Conservation (phyloP, 2,888 invertebrate species). For the Hirtodrosophila alboralis region DNA sequence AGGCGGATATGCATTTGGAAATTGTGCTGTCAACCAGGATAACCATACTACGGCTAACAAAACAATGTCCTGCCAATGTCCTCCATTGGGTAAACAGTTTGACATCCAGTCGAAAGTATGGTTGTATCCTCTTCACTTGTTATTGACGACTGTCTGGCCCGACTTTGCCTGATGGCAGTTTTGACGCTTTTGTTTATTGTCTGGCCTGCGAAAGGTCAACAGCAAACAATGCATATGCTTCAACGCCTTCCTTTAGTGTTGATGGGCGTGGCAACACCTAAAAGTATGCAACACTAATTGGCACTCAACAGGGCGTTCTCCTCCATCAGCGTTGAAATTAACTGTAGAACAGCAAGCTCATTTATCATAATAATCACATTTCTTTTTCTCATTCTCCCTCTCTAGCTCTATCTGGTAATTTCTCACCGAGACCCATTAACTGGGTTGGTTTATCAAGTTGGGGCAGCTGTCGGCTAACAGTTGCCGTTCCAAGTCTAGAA, state of each 20-base stretch:
- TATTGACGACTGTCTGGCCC: slow-evolving; percentile 75
- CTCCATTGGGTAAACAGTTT: slow-evolving; percentile 59
- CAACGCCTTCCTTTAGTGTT: slow-evolving; percentile 44
- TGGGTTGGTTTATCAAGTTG: slow-evolving; percentile 64
- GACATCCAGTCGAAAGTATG: too few species aligned
- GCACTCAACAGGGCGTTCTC: slow-evolving; percentile 48
- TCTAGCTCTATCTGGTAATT: slow-evolving; percentile 54
- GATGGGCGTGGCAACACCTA: slow-evolving; percentile 48
- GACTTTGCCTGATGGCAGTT: slow-evolving; percentile 46
- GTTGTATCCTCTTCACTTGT: slow-evolving; percentile 46
- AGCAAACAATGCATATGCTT: slow-evolving; percentile 58
- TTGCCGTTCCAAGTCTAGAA: neutral
- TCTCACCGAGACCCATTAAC: slow-evolving; percentile 60
- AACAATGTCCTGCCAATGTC: slow-evolving; percentile 39
- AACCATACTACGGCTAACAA: slow-evolving; percentile 43
- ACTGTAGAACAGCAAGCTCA: slow-evolving; percentile 59
- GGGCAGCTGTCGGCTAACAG: slow-evolving; percentile 57
- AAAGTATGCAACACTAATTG: slow-evolving; percentile 70
- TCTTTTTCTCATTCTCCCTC: slow-evolving; percentile 18
- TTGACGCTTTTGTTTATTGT: slow-evolving; percentile 50
- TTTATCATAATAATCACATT: slow-evolving; percentile 74
- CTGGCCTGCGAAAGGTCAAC: slow-evolving; percentile 64
- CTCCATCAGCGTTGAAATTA: slow-evolving; percentile 47
- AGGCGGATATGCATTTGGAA: slow-evolving; percentile 72
- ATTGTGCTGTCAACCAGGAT: slow-evolving; percentile 49